Conservation (phyloP, 2,888 invertebrate genomes). For the Melikaiella ostensackeni region DNA sequence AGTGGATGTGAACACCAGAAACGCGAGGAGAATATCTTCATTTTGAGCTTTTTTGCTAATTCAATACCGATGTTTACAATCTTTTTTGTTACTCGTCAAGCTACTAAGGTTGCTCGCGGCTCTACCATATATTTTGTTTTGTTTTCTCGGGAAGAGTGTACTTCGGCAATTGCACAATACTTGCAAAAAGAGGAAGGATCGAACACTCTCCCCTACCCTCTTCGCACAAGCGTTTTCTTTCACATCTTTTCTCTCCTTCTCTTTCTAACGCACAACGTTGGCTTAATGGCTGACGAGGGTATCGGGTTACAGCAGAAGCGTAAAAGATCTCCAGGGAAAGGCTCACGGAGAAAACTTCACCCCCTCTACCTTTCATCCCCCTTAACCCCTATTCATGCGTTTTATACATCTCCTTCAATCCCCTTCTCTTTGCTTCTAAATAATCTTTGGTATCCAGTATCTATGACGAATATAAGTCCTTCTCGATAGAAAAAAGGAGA, state of each 20-base stretch:
- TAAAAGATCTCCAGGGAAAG: constrained; percentile 67
- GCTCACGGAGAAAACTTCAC: constrained; percentile 50
- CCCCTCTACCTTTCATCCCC: constrained; percentile 37
- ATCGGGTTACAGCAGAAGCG: constrained; percentile 71
- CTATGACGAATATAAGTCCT: constrained; percentile 7
- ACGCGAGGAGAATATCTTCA: not conserved
- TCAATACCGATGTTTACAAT: not conserved
- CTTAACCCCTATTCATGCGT: constrained; percentile 3
- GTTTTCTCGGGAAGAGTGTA: not conserved
- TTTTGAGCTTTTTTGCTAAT: constrained; percentile 11
- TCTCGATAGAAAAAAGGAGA: not conserved
- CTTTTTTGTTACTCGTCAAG: not conserved
- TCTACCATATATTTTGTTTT: not conserved
- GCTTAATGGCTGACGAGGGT: constrained; percentile 69
- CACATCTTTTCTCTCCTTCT: constrained; percentile 47
- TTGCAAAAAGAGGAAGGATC: constrained; percentile 8
- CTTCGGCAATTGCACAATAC: not conserved
- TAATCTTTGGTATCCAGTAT: not conserved
- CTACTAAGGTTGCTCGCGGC: not conserved
- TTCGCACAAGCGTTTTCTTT: constrained; percentile 44
- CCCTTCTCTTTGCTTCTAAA: constrained; percentile 2
- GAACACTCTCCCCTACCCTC: constrained; percentile 17
- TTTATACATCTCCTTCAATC: constrained; percentile 12
- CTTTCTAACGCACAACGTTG: constrained; percentile 55
- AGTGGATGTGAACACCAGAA: no score